Conservation (phyloP, 2,113 vertebrate species). For the Elanus axillaris region DNA sequence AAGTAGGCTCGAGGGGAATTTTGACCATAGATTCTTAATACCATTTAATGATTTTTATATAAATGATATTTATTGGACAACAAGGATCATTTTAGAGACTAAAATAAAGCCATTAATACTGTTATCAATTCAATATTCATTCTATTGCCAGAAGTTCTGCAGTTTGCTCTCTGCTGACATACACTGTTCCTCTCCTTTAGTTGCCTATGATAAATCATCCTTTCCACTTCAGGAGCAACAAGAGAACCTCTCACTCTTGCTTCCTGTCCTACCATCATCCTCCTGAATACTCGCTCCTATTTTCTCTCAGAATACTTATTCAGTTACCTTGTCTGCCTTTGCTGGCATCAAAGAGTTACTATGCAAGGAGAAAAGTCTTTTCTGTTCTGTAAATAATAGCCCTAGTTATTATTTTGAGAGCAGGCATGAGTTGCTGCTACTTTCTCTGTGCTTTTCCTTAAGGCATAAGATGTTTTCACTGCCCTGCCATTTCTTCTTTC, state of each 20-base stretch:
- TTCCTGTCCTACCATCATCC: not conserved
- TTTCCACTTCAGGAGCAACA: slow-evolving; percentile 25
- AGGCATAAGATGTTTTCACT: slow-evolving; percentile 42
- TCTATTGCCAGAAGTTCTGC: not conserved
- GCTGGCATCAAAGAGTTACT: not conserved
- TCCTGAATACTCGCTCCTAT: not conserved
- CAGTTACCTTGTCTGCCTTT: slow-evolving; percentile 11
- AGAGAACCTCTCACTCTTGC: not conserved
- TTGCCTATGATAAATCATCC: not conserved
- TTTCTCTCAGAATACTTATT: not conserved
- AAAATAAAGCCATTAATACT: not conserved
- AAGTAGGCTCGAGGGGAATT: not conserved
- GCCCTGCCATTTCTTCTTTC: slow-evolving; percentile 4
- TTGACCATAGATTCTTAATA: not conserved
- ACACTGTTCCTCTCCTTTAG: not conserved
- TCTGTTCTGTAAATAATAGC: slow-evolving; percentile 12
- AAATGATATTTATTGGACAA: not conserved
- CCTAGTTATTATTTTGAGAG: slow-evolving; percentile 36
- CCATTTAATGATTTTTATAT: not conserved
- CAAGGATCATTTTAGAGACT: not conserved
- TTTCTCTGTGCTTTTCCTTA: slow-evolving; percentile 3
- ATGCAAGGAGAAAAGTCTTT: slow-evolving; percentile 10
- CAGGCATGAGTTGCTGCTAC: not conserved
- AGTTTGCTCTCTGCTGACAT: not conserved
- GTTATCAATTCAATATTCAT: not conserved